Evolutionary conservation across 1,140 invertebrate genomes (phyloP).

Genomic region (Mamestra configurata): DNA sequence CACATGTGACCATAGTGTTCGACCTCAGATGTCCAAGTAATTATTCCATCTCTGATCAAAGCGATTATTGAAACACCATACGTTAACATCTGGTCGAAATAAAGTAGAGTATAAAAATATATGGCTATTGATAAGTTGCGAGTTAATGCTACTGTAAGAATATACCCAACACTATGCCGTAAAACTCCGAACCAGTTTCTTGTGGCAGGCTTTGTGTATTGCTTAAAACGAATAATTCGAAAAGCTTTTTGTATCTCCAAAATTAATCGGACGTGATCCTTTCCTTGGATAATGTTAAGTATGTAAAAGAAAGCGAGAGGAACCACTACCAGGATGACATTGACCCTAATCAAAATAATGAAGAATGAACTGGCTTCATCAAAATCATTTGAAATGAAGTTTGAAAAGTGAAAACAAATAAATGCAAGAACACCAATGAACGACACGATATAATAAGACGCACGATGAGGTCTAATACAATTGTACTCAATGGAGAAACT

Average conservation of each 20-base stretch:
- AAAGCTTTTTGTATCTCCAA: constrained; percentile 23
- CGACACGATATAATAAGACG: neutral
- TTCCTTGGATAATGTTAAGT: constrained; percentile 1
- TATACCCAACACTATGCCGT: neutral
- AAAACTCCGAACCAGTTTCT: neutral
- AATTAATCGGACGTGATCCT: neutral
- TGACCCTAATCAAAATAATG: neutral
- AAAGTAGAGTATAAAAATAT: neutral
- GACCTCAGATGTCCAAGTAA: neutral
- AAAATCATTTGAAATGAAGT: neutral
- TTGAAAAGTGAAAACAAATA: neutral
- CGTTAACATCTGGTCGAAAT: neutral
- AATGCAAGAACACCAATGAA: neutral
- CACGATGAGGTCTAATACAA: constrained; percentile 20
- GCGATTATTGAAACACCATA: neutral
- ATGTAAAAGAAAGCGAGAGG: neutral
- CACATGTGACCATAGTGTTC: neutral
- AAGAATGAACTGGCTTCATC: too few relatives aligned
- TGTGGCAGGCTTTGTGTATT: neutral
- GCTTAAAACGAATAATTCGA: neutral
- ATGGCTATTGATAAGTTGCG: neutral
- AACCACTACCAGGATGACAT: neutral
- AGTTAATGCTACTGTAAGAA: neutral
- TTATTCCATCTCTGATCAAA: neutral
- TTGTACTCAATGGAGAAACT: constrained; percentile 2